Conservation (phyloP, 1,140 invertebrate genomes). For the Andrena cerasifolii region DNA sequence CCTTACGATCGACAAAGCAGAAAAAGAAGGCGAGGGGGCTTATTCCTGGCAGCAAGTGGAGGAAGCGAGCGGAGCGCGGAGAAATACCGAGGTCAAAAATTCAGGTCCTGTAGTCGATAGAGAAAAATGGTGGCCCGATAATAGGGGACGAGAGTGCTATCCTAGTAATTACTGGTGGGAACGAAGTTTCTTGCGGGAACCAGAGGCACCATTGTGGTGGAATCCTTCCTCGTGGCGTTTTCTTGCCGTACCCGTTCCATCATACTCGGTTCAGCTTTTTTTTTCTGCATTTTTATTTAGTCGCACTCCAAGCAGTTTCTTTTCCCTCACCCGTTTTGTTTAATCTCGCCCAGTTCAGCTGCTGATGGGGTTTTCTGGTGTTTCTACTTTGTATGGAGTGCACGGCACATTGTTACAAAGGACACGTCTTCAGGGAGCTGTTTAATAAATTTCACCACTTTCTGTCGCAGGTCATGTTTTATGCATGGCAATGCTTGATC, state of each 20-base stretch:
- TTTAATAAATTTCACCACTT: too few species aligned
- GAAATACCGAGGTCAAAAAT: neutral
- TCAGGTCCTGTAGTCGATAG: constrained; percentile 3
- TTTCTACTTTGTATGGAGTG: too few species aligned
- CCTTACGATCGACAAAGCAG: neutral
- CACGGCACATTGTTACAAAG: too few species aligned
- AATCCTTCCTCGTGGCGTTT: neutral
- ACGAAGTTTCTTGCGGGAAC: neutral
- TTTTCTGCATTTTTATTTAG: too few species aligned
- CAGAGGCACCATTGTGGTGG: neutral
- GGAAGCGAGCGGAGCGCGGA: neutral
- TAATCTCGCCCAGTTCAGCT: too few species aligned
- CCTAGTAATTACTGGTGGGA: constrained; percentile 7
- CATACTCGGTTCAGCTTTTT: too few species aligned
- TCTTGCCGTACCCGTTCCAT: neutral
- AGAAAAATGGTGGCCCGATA: constrained; percentile 11
- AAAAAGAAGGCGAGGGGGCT: neutral
- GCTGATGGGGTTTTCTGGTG: too few species aligned
- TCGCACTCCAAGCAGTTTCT: too few species aligned
- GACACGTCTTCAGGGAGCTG: too few species aligned
- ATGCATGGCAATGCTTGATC: too few species aligned
- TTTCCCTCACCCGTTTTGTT: too few species aligned
- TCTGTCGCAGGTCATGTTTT: too few species aligned
- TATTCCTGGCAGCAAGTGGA: neutral
- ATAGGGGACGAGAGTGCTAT: neutral